Evolutionary conservation across 2,797 vertebrate species (phyloP).

Genomic region (Galaxias olidus): DNA sequence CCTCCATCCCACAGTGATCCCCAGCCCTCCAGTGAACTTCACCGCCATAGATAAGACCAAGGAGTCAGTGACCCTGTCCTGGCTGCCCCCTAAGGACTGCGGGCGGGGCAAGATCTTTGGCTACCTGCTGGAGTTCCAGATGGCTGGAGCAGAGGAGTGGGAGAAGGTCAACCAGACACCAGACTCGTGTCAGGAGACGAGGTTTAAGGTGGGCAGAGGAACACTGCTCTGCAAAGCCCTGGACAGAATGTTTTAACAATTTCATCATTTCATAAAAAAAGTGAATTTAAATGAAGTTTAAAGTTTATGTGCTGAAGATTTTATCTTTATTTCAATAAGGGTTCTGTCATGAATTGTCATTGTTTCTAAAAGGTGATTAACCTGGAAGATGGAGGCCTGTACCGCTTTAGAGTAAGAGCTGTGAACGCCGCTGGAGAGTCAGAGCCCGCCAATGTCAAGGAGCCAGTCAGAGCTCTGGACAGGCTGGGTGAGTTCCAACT

Average conservation of each 20-base stretch:
- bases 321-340: too few relatives aligned
- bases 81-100: conserved; percentile 89
- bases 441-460: conserved; percentile 84
- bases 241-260: too few relatives aligned
- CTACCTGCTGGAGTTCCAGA: conserved; percentile 95
- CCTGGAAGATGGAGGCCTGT: conserved; percentile 85
- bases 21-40: conserved; percentile 88
- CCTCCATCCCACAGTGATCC: conserved; percentile 83
- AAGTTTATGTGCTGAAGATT: too few relatives aligned
- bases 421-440: conserved; percentile 96
- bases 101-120: conserved; percentile 96
- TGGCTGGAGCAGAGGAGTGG: conserved; percentile 95
- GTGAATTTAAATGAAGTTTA: too few relatives aligned
- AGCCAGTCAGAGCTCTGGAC: conserved; percentile 90
- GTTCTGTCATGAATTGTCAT: too few relatives aligned
- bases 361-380: conserved; percentile 67
- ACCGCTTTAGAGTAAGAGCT: conserved; percentile 91
- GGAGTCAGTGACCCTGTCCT: conserved; percentile 90
- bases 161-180: conserved; percentile 91
- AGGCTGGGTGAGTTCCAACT: conserved; percentile 94
- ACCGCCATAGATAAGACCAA: conserved; percentile 89
- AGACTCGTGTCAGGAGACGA: conserved; percentile 94
- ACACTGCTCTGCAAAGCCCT: too few relatives aligned
- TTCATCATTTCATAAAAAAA: too few relatives aligned
- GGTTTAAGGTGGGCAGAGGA: conserved; percentile 71